A percentile compares a stretch with the other conserved stretches of the same genome.
These are phyloP conservation scores for Sarcophaga rosellei DNA, from an alignment of 2,888 invertebrate species.

Conservation along the genomic window DNA sequence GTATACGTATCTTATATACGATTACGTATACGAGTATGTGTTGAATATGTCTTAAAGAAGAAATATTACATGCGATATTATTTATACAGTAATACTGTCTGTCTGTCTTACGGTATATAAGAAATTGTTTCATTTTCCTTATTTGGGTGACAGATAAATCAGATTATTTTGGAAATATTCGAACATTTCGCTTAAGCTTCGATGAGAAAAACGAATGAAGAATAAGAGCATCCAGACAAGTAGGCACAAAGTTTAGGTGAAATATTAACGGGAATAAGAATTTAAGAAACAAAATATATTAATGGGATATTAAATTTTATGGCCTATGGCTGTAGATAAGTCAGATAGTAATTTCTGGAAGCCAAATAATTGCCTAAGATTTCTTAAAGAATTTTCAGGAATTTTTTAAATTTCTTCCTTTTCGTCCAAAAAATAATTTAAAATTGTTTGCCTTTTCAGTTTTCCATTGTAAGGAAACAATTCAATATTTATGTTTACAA, in stretches of 20 bases:
- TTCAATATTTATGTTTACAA: conserved; percentile 21
- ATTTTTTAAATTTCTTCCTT: not conserved
- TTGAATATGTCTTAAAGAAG: too few species aligned
- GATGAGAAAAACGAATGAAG: not conserved
- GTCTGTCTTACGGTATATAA: too few species aligned
- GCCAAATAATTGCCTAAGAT: too few species aligned
- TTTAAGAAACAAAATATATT: not conserved
- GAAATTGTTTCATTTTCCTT: too few species aligned
- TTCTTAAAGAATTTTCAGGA: not conserved
- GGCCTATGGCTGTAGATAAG: not conserved
- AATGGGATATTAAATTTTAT: not conserved
- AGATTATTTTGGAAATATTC: conserved; percentile 11
- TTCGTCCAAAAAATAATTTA: not conserved
- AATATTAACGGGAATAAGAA: not conserved
- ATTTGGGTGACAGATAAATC: not conserved
- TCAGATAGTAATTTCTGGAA: not conserved
- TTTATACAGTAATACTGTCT: too few species aligned
- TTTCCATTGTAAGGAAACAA: not conserved
- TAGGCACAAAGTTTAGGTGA: not conserved
- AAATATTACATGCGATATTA: too few species aligned
- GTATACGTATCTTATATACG: not conserved
- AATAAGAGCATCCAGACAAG: too few species aligned
- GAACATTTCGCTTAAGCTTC: not conserved
- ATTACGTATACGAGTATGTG: not conserved
- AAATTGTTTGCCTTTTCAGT: not conserved